phyloP scores from a whole-genome alignment of 2,888 invertebrate species.

The Rhaphigaster nebulosa region DNA sequence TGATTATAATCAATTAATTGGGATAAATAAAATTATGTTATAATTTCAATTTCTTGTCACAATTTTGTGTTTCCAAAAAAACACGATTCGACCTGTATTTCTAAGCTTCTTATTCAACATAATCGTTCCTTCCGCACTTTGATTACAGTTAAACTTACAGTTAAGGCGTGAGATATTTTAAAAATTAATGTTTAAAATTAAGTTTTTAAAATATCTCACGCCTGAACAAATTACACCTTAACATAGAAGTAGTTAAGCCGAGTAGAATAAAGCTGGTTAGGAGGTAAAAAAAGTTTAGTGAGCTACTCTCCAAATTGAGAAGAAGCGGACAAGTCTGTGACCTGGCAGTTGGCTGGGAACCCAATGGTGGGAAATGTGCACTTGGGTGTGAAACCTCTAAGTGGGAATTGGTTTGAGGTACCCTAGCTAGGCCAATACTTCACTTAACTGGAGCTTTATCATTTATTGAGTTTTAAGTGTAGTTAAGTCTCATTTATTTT shows the following conservation, averaged over 20 bases:
- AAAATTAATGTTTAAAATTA: no score
- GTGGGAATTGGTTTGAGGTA: background rate
- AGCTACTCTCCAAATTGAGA: background rate
- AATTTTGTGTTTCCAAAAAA: no score
- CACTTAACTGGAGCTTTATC: background rate
- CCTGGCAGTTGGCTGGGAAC: background rate
- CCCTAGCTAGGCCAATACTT: background rate
- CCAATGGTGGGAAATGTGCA: slow-evolving; percentile 11
- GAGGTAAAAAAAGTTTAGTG: background rate
- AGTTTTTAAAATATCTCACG: no score
- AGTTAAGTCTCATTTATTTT: background rate
- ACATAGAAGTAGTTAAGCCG: background rate
- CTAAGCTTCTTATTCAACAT: no score
- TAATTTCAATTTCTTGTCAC: no score
- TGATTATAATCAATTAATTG: no score
- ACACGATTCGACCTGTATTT: no score
- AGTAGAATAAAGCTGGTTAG: background rate
- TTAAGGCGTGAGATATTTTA: no score
- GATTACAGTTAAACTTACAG: no score
- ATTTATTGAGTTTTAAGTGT: background rate
- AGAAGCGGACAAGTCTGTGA: background rate
- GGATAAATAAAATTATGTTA: no score
- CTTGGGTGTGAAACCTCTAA: background rate
- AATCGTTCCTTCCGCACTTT: no score
- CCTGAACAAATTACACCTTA: no score